These are phyloP conservation scores for Oscarella lobularis DNA, from an alignment of 37 sponge, comb jelly and placozoan genomes.

Conservation along the genomic window DNA sequence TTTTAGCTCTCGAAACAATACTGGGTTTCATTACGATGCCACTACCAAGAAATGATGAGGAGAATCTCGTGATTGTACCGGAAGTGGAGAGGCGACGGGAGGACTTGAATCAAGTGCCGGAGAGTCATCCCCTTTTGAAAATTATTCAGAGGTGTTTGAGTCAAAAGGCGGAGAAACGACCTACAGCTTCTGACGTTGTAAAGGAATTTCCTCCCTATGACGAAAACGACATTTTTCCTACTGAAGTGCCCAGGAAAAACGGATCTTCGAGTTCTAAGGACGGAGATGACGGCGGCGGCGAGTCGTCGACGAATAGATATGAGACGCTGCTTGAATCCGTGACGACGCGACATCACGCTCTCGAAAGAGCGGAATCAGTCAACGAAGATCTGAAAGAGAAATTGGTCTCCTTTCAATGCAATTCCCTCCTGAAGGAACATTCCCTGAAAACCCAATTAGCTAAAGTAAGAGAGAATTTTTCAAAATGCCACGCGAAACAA, in stretches of 20 bases:
- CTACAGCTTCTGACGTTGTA: not conserved
- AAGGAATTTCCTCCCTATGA: not conserved
- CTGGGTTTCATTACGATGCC: constrained; percentile 25
- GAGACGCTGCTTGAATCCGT: too few species aligned
- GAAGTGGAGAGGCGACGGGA: constrained; percentile 37
- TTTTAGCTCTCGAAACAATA: constrained; percentile 39
- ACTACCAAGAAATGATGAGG: too few species aligned
- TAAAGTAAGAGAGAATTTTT: too few species aligned
- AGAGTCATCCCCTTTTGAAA: not conserved
- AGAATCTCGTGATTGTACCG: constrained; percentile 11
- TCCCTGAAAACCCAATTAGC: too few species aligned
- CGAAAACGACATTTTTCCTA: not conserved
- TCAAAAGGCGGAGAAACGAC: not conserved
- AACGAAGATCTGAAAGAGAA: not conserved
- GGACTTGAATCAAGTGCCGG: constrained; percentile 22
- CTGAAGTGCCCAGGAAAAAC: not conserved
- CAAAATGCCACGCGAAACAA: too few species aligned
- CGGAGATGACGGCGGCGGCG: too few species aligned
- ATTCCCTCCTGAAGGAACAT: too few species aligned
- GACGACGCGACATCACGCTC: not conserved
- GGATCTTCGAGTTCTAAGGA: too few species aligned
- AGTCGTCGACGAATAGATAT: too few species aligned
- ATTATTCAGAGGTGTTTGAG: constrained; percentile 14
- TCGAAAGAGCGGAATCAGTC: not conserved
- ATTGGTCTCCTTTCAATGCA: too few species aligned